These are phyloP conservation scores for Platygyra sinensis DNA, from an alignment of 64 coral and sea anemone genomes.

Conservation along the genomic window DNA sequence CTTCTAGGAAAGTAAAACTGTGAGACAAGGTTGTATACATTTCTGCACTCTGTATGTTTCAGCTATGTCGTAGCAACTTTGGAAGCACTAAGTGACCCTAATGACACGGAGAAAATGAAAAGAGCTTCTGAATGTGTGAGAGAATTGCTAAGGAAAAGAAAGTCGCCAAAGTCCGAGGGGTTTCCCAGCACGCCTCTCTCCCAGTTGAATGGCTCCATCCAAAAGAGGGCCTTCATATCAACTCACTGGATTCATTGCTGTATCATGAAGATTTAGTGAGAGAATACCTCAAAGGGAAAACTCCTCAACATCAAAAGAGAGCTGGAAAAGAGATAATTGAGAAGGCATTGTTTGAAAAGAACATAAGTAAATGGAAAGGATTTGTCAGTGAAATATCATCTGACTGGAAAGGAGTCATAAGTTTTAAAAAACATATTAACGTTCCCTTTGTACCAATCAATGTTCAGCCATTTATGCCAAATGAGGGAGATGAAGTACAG, in stretches of 20 bases:
- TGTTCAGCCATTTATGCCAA: constrained; percentile 61
- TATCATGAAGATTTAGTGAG: constrained; percentile 76
- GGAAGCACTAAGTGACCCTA: constrained; percentile 73
- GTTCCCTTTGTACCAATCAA: constrained; percentile 76
- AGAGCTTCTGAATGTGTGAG: constrained; percentile 34
- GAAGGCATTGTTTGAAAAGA: constrained; percentile 53
- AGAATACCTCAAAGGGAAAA: constrained; percentile 27
- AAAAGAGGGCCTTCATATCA: constrained; percentile 49
- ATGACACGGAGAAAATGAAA: constrained; percentile 68
- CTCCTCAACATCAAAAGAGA: not conserved
- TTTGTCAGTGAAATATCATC: constrained; percentile 50
- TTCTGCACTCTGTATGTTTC: not conserved
- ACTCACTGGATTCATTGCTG: constrained; percentile 65
- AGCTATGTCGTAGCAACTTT: constrained; percentile 79
- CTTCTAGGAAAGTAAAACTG: too few species aligned
- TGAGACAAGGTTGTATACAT: too few species aligned
- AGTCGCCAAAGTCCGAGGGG: constrained; percentile 27
- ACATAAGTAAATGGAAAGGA: constrained; percentile 68
- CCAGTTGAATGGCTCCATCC: constrained; percentile 81
- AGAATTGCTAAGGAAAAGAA: constrained; percentile 57
- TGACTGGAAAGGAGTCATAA: constrained; percentile 78
- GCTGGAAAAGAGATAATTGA: constrained; percentile 71
- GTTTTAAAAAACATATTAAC: constrained; percentile 54
- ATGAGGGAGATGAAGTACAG: constrained; percentile 52
- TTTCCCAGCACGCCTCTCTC: constrained; percentile 44